phyloP scores from a whole-genome alignment of 2,888 invertebrate genomes.

The Drosophila siamana region DNA sequence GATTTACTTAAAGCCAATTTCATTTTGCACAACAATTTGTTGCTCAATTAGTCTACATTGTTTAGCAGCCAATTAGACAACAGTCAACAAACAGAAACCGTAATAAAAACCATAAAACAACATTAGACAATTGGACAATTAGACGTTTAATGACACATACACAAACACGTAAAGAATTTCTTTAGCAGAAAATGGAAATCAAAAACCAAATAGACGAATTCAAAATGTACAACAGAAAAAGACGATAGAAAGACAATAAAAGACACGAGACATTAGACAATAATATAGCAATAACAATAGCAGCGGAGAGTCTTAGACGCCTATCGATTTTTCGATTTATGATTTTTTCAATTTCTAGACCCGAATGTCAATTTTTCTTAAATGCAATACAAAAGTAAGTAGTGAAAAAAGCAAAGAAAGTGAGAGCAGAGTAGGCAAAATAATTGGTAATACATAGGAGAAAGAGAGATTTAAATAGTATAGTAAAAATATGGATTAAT shows the following conservation, averaged over 20 bases:
- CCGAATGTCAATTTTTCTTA: constrained; percentile 84
- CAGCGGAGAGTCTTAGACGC: constrained; percentile 22
- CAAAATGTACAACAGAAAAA: constrained; percentile 21
- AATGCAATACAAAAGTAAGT: constrained; percentile 29
- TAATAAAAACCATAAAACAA: constrained; percentile 33
- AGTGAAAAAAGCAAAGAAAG: constrained; percentile 38
- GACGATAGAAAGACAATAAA: constrained; percentile 16
- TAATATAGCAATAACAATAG: constrained; percentile 28
- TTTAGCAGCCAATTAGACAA: constrained; percentile 74
- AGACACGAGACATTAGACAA: constrained; percentile 29
- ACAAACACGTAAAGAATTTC: constrained; percentile 33
- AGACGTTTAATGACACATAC: constrained; percentile 34
- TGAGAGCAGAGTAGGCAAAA: constrained; percentile 21
- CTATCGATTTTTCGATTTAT: constrained; percentile 27
- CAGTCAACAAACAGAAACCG: constrained; percentile 47
- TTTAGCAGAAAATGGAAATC: constrained; percentile 12
- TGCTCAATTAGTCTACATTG: constrained; percentile 55
- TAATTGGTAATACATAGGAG: neutral
- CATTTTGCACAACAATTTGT: constrained; percentile 25
- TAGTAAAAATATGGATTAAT: neutral
- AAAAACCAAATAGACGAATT: constrained; percentile 16
- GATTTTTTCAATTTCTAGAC: constrained; percentile 22
- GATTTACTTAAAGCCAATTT: constrained; percentile 34
- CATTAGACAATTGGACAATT: constrained; percentile 39
- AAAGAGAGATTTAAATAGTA: neutral